Percentiles rank a stretch among this genome's conserved stretches.
phyloP scores from a whole-genome alignment of 2,113 vertebrate species.

The Indri indri region DNA sequence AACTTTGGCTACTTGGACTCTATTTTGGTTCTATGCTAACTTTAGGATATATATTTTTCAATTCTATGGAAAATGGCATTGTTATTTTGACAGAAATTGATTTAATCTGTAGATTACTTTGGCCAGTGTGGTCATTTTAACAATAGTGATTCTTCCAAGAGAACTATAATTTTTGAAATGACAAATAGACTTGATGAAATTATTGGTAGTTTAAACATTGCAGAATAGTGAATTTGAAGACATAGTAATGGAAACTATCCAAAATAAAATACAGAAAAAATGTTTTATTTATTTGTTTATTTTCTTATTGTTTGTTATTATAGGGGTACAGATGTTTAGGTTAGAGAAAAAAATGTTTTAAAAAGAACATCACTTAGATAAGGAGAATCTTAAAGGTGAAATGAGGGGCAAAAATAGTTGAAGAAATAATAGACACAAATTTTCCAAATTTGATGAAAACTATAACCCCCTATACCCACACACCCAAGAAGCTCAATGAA shows the following conservation, averaged over 20 bases:
- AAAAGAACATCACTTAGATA: background rate
- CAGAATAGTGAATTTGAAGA: background rate
- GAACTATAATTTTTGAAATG: background rate
- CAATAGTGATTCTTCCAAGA: no score
- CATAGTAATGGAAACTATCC: background rate
- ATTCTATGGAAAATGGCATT: no score
- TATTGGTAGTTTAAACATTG: background rate
- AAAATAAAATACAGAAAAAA: background rate
- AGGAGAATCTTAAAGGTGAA: background rate
- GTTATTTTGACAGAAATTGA: no score
- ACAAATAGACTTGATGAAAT: background rate
- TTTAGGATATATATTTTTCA: no score
- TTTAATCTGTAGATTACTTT: no score
- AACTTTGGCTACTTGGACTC: no score
- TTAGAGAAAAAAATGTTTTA: no score
- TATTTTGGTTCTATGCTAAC: no score
- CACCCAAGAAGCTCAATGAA: background rate
- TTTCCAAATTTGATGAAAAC: background rate
- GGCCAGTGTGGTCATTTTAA: no score
- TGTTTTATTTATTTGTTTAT: no score
- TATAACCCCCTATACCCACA: background rate
- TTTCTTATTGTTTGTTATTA: no score
- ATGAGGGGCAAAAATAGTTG: background rate
- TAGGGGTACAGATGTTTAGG: no score
- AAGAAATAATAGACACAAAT: background rate